Base-by-base conservation (phyloP, 2,797 vertebrate species). In the Gorsachius magnificus region DNA sequence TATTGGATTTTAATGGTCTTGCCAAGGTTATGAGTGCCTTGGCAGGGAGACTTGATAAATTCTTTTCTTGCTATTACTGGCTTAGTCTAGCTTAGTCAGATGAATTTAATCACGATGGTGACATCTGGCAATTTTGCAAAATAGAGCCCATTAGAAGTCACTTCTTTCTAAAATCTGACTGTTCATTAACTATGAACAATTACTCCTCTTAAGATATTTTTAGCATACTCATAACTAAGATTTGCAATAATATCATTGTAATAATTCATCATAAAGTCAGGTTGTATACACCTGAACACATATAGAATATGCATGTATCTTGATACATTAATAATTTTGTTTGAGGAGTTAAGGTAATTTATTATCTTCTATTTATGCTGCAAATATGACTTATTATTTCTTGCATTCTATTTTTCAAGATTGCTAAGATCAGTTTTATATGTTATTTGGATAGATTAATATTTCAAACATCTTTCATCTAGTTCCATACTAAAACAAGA, bases 391-490 rank as follows among this genome's bases (percentile, higher is more conserved):
- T 83, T 86, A 96, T 78, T 84, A 61, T 95, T 89, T 92, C 74
- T 91, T 95, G 29, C 31, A 76, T 95, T 92, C 50, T 90, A 6
- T 79, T 95, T 95, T 70, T 88, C 92, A 83, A 91, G 68, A 89
- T 57, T 95, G 57, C 33, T 83, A 90, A 61, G 58, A 90, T 90
- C 35, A 38, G 13, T 66, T 33, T 78, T 68, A 76, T 89, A 54
- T 77, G 89, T 97, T 96, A 96, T 84, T 96, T 95, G 69, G 74
- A 88, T 71, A 53, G 77, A 93, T 88, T 95, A 95, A 90, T 96
- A 97, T 95, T 97, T 96, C 87, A 97, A 93, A 90, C 16, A 87
- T 90, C 58, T 96, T 94, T 95, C 66, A 88, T 89, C 53, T 88
- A 79, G 57, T 95, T 96, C 78, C 60, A 56, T 63, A 93, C 93